A percentile compares a stretch with the other conserved stretches of the same genome.
These are phyloP conservation scores for Hylaeus anthracinus DNA, from an alignment of 1,140 invertebrate genomes.

Conservation along the genomic window DNA sequence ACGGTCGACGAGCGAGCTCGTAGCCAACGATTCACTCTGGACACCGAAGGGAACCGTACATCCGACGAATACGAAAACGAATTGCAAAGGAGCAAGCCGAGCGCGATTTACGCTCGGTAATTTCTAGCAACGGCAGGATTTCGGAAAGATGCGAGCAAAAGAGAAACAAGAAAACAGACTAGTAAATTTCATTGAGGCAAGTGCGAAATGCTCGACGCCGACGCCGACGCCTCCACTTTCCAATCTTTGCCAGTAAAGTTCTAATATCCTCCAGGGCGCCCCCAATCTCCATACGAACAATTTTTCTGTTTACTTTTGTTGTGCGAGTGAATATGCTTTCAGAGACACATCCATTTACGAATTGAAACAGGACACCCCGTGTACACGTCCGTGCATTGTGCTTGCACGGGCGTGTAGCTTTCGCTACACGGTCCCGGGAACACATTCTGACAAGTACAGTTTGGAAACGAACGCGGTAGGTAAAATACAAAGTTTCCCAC, in stretches of 20 bases:
- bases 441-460: slow-evolving; percentile 19
- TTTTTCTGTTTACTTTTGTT: background rate
- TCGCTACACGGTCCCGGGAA: background rate
- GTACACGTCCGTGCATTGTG: background rate
- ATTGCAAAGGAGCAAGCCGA: background rate
- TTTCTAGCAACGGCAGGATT: background rate
- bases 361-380: slow-evolving; percentile 16
- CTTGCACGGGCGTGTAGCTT: background rate
- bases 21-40: slow-evolving; percentile 10
- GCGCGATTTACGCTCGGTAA: slow-evolving; percentile 14
- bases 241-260: background rate
- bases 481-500: slow-evolving; percentile 32
- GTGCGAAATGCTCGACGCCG: no score
- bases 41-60: background rate
- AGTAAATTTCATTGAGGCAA: no score
- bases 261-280: background rate
- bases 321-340: background rate
- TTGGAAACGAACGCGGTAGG: slow-evolving; percentile 12
- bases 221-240: background rate
- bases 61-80: background rate
- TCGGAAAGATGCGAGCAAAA: background rate
- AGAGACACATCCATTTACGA: slow-evolving; percentile 12
- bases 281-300: background rate
- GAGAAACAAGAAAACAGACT: no score
- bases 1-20: slow-evolving; percentile 3